Percentiles rank a stretch among this genome's conserved stretches.
Evolutionary conservation across 2,888 invertebrate genomes (phyloP).

Genomic region (Drosophila melanosoma): DNA sequence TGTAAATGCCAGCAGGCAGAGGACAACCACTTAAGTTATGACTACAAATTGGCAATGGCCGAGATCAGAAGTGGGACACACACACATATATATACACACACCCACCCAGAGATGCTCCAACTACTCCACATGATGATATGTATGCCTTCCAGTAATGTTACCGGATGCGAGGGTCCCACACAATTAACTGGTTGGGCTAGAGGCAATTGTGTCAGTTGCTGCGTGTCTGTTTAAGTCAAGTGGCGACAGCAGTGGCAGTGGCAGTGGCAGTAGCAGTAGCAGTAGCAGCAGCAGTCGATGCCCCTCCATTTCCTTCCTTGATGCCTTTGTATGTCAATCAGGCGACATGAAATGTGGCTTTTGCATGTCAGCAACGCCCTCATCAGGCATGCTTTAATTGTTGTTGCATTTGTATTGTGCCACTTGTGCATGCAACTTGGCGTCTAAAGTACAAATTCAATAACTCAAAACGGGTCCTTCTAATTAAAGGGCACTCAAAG

Average conservation of each 20-base stretch:
- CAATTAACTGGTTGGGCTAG: neutral
- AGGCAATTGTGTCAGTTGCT: neutral
- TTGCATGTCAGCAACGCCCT: conserved; percentile 60
- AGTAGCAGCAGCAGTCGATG: neutral
- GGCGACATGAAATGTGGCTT: conserved; percentile 60
- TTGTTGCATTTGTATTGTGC: conserved; percentile 4
- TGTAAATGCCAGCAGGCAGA: conserved; percentile 31
- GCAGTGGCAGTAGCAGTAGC: neutral
- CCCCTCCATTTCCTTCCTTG: conserved; percentile 12
- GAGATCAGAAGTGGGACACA: neutral
- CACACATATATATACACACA: neutral
- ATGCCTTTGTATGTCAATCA: conserved; percentile 74
- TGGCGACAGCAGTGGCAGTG: neutral
- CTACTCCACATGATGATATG: neutral
- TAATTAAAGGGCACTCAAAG: conserved; percentile 19
- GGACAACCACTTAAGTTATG: conserved; percentile 41
- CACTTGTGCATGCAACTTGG: conserved; percentile 10
- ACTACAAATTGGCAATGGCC: conserved; percentile 59
- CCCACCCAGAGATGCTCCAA: neutral
- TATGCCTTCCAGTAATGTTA: neutral
- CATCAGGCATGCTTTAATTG: conserved; percentile 28
- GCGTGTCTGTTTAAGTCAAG: conserved; percentile 2
- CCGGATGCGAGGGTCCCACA: neutral
- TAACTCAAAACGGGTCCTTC: conserved; percentile 5
- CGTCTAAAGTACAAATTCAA: conserved; percentile 26